Base-by-base conservation (phyloP, 2,797 vertebrate genomes). In the Agapornis canus region DNA sequence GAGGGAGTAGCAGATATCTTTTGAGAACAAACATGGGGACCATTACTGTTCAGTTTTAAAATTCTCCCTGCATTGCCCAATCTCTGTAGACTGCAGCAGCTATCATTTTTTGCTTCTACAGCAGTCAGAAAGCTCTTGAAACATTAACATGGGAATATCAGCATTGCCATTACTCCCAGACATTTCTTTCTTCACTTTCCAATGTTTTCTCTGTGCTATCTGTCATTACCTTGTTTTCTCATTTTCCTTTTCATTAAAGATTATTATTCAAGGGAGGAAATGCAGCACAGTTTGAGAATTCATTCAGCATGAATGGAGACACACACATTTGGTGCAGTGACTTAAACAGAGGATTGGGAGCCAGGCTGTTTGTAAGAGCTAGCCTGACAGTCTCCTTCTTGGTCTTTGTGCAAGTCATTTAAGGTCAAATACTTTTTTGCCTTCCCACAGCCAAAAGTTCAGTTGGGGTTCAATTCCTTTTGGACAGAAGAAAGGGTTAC, bases 111-210 rank as follows among this genome's bases (percentile, higher is more conserved):
- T 86, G 48, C 66, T 85, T 86, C 85, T 75, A 31, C 1, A 2
- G 25, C 59, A 84, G 73, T 80, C 72, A 94, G 65, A 93, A 93
- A 81, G 37, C 21, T 89, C 59, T 86, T 35, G 72, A 92, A 85
- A 81, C 54, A 40, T 88, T 87, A 93, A 72, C 81, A 56, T 66
- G 70, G 80, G 92, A 95, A 85, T 71, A 87, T 43, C 78, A 77
- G 57, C 47, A 39, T 43, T 57, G 59, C 37, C 78, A 25, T 92
- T 91, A 90, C 70, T 95, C 82, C 70, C 92, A 96, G 95, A 82
- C 89, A 83, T 78, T 95, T 96, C 97, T 97, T 87, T 97, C 96
- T 89, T 97, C 96, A 80, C 96, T 90, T 95, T 78, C 84, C 94
- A 96, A 96, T 95, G 95, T 93, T 89, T 95, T 87, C 93, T 89